Conservation (phyloP, 2,113 vertebrate genomes). For the Seriola quinqueradiata region DNA sequence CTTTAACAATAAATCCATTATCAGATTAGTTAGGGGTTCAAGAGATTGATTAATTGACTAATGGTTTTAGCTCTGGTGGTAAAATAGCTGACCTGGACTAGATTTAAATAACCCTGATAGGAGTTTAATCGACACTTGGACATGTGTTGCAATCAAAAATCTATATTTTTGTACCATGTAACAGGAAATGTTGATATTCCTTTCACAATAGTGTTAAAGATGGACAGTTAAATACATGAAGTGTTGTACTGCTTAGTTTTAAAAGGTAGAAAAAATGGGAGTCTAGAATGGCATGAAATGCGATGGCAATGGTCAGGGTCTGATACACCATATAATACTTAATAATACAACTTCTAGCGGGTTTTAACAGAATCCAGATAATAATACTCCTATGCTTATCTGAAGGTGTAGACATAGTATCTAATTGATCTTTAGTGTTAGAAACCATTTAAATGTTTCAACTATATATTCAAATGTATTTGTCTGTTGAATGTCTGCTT, state of each 20-base stretch:
- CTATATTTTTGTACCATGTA: too few species aligned
- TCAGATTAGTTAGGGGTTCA: too few species aligned
- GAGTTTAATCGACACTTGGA: not conserved
- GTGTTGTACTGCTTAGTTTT: not conserved
- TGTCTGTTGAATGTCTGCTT: not conserved
- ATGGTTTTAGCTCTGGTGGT: too few species aligned
- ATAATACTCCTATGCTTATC: not conserved
- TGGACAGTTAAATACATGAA: not conserved
- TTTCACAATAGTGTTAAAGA: not conserved
- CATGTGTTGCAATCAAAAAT: not conserved
- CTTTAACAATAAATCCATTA: too few species aligned
- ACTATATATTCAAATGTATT: too few species aligned
- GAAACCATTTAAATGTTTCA: not conserved
- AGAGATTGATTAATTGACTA: too few species aligned
- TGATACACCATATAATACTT: too few species aligned
- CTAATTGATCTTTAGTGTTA: too few species aligned
- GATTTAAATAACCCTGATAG: not conserved
- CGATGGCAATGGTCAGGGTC: not conserved
- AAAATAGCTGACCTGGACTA: not conserved
- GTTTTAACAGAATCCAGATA: not conserved
- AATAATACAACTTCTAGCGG: not conserved
- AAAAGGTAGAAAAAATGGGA: not conserved
- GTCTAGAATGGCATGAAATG: not conserved
- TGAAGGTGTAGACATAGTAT: not conserved
- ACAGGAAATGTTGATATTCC: not conserved